Conservation (phyloP, 2,113 vertebrate species). For the Heptranchias perlo region DNA sequence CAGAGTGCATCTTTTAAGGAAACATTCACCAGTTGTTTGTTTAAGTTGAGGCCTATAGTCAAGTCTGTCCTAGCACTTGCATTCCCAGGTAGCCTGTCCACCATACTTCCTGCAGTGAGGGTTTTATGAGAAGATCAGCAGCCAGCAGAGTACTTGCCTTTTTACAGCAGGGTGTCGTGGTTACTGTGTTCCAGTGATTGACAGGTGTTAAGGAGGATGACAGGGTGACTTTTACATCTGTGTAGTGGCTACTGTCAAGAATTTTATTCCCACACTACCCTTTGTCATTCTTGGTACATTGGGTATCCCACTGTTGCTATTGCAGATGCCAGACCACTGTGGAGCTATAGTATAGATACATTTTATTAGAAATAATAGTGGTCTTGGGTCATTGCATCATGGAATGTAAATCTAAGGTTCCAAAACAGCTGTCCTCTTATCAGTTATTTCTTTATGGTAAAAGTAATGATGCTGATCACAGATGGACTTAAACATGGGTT, state of each 20-base stretch:
- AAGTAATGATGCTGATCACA: background rate
- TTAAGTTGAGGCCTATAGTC: slow-evolving; percentile 47
- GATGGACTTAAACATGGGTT: background rate
- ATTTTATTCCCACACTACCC: slow-evolving; percentile 56
- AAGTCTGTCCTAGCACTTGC: slow-evolving; percentile 31
- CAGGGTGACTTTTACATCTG: slow-evolving; percentile 75
- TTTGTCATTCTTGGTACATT: slow-evolving; percentile 66
- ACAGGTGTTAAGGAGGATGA: slow-evolving; percentile 65
- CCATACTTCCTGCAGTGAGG: slow-evolving; percentile 54
- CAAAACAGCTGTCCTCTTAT: background rate
- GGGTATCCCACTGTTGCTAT: slow-evolving; percentile 44
- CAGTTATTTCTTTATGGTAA: background rate
- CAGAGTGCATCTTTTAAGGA: slow-evolving; percentile 43
- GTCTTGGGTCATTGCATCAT: slow-evolving; percentile 51
- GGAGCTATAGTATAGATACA: slow-evolving; percentile 53
- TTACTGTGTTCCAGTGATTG: slow-evolving; percentile 58
- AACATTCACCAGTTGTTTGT: slow-evolving; percentile 50
- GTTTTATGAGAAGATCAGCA: slow-evolving; percentile 52
- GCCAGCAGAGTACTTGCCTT: slow-evolving; percentile 45
- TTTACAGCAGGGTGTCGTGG: slow-evolving; percentile 54
- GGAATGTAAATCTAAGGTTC: slow-evolving; percentile 50
- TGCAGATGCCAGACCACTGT: slow-evolving; percentile 57
- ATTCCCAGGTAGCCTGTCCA: slow-evolving; percentile 56
- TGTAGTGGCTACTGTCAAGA: slow-evolving; percentile 60
- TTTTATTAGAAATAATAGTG: slow-evolving; percentile 51